Percentiles rank a stretch among this genome's conserved stretches.
Evolutionary conservation across 92 coral and sea anemone species (phyloP).

Genomic region (Parazoanthus atlanticus): DNA sequence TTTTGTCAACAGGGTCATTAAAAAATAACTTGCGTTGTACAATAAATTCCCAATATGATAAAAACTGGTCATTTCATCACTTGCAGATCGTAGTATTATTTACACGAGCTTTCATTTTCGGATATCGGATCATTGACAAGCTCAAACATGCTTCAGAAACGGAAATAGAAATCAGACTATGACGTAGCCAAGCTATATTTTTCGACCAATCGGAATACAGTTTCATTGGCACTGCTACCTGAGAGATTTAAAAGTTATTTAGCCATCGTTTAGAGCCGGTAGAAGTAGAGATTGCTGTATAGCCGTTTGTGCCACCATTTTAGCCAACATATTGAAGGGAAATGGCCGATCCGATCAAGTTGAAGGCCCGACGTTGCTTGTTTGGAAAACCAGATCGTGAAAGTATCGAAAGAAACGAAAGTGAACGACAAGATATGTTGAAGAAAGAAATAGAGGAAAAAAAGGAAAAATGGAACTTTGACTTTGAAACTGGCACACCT

Average conservation of each 20-base stretch:
- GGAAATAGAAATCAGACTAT: conserved; percentile 18
- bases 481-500: conserved; percentile 66
- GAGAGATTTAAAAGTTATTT: background rate
- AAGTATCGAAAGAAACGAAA: conserved; percentile 27
- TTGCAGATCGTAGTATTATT: background rate
- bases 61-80: conserved; percentile 9
- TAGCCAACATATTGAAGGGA: background rate
- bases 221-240: background rate
- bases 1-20: conserved; percentile 31
- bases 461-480: conserved; percentile 69
- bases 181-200: conserved; percentile 19
- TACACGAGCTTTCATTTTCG: background rate
- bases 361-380: conserved; percentile 61
- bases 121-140: background rate
- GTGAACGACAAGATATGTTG: conserved; percentile 34
- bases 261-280: background rate
- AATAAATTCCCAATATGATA: background rate
- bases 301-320: background rate
- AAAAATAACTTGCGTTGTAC: conserved; percentile 1
- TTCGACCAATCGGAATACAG: conserved; percentile 12
- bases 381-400: conserved; percentile 70
- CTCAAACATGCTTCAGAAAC: conserved; percentile 27
- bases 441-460: conserved; percentile 60
- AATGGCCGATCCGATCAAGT: background rate
- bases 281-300: background rate